Conservation (phyloP, 2,797 vertebrate genomes). For the Clarias fuscus region DNA sequence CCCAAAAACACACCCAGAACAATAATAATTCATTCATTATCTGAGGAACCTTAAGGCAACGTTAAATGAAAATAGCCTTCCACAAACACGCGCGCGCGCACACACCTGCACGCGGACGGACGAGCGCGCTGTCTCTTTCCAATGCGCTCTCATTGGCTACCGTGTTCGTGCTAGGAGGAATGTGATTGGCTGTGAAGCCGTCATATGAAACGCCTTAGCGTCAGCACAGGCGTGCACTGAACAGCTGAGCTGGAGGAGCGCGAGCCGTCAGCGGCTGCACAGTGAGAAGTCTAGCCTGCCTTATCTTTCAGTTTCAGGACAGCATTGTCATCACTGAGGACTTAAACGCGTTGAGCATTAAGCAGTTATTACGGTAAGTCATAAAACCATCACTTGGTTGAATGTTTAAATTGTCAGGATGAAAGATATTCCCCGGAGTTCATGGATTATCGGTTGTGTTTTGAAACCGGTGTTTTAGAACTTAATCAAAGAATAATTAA, state of each 20-base stretch:
- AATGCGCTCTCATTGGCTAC: constrained; percentile 42
- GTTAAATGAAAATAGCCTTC: neutral
- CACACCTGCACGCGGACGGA: neutral
- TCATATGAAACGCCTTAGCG: constrained; percentile 38
- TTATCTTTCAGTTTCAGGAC: neutral
- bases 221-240: constrained; percentile 39
- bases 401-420: neutral
- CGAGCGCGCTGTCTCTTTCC: neutral
- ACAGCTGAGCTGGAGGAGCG: constrained; percentile 46
- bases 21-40: neutral
- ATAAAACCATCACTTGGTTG: neutral
- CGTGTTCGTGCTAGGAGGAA: constrained; percentile 38
- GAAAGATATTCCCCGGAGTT: neutral
- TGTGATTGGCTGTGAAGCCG: constrained; percentile 52
- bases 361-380: constrained; percentile 31
- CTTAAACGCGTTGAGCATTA: neutral
- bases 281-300: neutral
- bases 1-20: neutral
- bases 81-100: neutral
- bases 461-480: neutral
- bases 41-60: neutral
- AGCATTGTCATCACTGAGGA: neutral
- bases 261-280: neutral
- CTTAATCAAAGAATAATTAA: neutral
- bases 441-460: neutral